phyloP scores from a whole-genome alignment of 1,140 invertebrate genomes.

The Mercenaria mercenaria region DNA sequence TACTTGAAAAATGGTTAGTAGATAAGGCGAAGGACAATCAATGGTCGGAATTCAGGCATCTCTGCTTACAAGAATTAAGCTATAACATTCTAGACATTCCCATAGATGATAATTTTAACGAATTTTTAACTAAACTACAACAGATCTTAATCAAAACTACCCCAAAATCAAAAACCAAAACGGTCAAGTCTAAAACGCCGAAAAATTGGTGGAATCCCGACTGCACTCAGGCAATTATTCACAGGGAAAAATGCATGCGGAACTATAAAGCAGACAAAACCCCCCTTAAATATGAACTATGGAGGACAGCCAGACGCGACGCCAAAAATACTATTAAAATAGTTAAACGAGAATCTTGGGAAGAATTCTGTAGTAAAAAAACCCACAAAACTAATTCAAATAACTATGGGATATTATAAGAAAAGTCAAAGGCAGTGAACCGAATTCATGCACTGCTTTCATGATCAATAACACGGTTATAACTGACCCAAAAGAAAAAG shows the following conservation, averaged over 20 bases:
- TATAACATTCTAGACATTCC: not conserved
- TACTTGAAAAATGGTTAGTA: not conserved
- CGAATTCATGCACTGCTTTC: not conserved
- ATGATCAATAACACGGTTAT: too few relatives aligned
- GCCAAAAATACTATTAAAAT: not conserved
- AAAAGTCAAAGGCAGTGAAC: not conserved
- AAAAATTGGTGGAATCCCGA: not conserved
- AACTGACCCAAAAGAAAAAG: not conserved
- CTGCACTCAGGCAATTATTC: not conserved
- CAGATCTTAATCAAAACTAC: not conserved
- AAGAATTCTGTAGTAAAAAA: not conserved
- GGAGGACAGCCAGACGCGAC: not conserved
- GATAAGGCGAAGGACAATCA: not conserved
- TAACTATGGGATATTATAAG: not conserved
- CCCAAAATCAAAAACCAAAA: not conserved
- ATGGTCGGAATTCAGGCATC: slow-evolving; percentile 3
- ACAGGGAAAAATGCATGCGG: not conserved
- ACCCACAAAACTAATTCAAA: slow-evolving; percentile 10
- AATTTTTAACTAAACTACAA: not conserved
- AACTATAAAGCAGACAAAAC: not conserved
- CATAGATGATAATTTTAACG: not conserved
- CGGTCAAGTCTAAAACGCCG: not conserved
- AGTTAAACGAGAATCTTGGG: not conserved
- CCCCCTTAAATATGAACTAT: not conserved
- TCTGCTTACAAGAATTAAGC: not conserved